Evolutionary conservation across 2,888 invertebrate genomes (phyloP).

Genomic region (Gryllus longicercus): DNA sequence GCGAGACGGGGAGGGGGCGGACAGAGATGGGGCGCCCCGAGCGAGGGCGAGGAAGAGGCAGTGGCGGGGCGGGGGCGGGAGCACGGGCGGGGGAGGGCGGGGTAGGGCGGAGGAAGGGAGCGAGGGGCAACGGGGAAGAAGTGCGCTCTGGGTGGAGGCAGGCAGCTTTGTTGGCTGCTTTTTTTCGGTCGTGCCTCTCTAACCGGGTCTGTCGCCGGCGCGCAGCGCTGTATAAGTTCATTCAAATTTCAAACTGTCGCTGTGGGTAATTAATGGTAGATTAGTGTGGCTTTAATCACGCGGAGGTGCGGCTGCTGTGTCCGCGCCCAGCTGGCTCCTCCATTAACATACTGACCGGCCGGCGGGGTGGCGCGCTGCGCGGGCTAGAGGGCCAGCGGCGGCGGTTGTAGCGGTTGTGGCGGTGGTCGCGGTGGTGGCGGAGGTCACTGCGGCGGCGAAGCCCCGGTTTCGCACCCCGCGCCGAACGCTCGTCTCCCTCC

Average conservation of each 20-base stretch:
- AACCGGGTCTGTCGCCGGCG: background rate
- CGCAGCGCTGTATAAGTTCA: background rate
- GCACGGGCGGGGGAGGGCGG: background rate
- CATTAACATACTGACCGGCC: background rate
- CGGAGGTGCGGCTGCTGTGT: background rate
- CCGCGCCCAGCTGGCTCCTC: background rate
- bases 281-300: background rate
- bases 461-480: too few species aligned
- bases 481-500: too few species aligned
- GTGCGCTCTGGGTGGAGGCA: background rate
- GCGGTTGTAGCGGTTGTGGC: too few species aligned
- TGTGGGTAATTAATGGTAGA: conserved; percentile 8
- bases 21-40: background rate
- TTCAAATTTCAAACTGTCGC: conserved; percentile 9
- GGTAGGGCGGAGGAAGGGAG: background rate
- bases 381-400: too few species aligned
- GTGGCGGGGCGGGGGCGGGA: background rate
- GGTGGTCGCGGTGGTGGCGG: too few species aligned
- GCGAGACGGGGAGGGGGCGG: background rate
- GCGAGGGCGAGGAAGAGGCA: background rate
- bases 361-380: background rate
- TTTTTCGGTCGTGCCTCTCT: background rate
- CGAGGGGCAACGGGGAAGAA: background rate
- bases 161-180: background rate
- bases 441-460: too few species aligned